These are phyloP conservation scores for Aurelia sp. DNA, from an alignment of 30 jellyfish, hydroid and myxozoan genomes.

Conservation along the genomic window DNA sequence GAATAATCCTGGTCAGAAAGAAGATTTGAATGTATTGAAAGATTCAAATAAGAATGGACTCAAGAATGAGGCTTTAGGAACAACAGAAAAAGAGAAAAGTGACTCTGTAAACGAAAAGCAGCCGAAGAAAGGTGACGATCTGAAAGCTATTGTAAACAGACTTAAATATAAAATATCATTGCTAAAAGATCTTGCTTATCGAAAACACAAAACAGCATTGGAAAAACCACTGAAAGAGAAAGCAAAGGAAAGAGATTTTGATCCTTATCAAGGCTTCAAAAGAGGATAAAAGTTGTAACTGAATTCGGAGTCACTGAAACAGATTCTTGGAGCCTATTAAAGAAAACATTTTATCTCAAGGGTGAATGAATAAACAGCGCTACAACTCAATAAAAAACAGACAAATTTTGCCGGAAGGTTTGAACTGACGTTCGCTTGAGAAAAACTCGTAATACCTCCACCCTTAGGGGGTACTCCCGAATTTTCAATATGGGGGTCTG, in stretches of 20 bases:
- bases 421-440: too few relatives aligned
- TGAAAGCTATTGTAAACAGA: conserved; percentile 26
- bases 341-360: too few relatives aligned
- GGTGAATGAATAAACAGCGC: too few relatives aligned
- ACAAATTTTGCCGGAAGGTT: too few relatives aligned
- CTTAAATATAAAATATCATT: conserved; percentile 34
- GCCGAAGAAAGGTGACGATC: background rate
- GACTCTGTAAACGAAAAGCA: background rate
- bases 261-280: conserved; percentile 34
- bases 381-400: too few relatives aligned
- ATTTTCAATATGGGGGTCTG: too few relatives aligned
- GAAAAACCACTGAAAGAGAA: background rate
- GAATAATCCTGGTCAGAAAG: conserved; percentile 2
- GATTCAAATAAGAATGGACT: conserved; percentile 17
- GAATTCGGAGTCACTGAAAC: too few relatives aligned
- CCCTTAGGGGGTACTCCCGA: too few relatives aligned
- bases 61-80: conserved; percentile 17
- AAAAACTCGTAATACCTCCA: too few relatives aligned
- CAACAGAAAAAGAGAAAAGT: background rate
- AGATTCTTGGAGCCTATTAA: too few relatives aligned
- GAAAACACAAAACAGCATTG: background rate
- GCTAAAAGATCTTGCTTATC: conserved; percentile 40
- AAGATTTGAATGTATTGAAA: background rate
- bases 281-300: background rate
- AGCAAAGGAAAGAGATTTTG: conserved; percentile 5